These are phyloP conservation scores for Perizoma affinitatum DNA, from an alignment of 2,888 invertebrate species.

Conservation along the genomic window DNA sequence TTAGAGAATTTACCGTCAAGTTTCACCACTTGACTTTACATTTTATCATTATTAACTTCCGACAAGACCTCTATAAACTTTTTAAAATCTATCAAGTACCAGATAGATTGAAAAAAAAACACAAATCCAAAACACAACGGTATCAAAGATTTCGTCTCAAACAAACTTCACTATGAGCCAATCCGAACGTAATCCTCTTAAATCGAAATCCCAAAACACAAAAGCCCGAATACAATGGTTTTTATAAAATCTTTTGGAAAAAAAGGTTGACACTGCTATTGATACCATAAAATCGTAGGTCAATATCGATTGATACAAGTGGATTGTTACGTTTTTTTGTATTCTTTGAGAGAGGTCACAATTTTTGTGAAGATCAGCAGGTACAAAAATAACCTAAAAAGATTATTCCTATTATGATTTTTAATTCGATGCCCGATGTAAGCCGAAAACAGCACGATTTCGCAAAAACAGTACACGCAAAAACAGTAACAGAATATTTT, in stretches of 20 bases:
- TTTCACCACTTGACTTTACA: too few species aligned
- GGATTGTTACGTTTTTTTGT: conserved; percentile 42
- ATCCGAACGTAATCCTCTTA: conserved; percentile 67
- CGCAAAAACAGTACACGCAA: too few species aligned
- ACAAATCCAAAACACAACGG: conserved; percentile 37
- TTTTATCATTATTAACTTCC: too few species aligned
- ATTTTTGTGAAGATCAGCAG: conserved; percentile 32
- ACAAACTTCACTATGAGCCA: conserved; percentile 55
- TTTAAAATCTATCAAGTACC: too few species aligned
- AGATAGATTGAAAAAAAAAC: too few species aligned
- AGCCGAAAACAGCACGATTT: too few species aligned
- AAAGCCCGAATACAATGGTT: conserved; percentile 49
- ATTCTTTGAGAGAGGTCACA: conserved; percentile 39
- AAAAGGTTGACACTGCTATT: conserved; percentile 55
- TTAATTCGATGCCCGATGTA: too few species aligned
- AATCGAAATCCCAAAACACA: conserved; percentile 55
- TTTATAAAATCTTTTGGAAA: conserved; percentile 39
- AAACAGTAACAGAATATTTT: too few species aligned
- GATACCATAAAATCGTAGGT: conserved; percentile 46
- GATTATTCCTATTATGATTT: too few species aligned
- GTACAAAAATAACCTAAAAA: not conserved
- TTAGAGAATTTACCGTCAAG: too few species aligned
- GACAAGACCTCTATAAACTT: too few species aligned
- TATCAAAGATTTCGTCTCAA: conserved; percentile 52
- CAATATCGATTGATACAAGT: conserved; percentile 52